Conservation (phyloP, 2,888 invertebrate species). For the Lepidochitona cinerea region DNA sequence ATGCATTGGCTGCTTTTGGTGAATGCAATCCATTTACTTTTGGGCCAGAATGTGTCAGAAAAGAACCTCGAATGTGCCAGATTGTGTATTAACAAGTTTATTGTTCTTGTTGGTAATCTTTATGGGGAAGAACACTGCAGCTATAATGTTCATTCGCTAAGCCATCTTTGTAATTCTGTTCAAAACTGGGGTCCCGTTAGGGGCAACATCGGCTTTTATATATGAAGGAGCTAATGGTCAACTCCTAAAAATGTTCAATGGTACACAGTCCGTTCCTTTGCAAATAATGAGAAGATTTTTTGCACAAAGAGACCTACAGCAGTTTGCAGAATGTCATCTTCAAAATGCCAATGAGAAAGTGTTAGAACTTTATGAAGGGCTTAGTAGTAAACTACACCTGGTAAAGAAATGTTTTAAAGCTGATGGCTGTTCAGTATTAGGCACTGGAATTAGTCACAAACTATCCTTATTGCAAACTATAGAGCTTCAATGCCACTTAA, state of each 20-base stretch:
- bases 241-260: background rate
- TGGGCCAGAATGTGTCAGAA: background rate
- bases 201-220: background rate
- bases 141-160: background rate
- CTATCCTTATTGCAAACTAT: too few relatives aligned
- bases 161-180: too few relatives aligned
- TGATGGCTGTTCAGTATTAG: background rate
- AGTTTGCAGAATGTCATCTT: background rate
- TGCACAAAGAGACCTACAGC: background rate
- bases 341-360: background rate
- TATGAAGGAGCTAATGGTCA: background rate
- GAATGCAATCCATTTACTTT: background rate
- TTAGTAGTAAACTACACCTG: background rate
- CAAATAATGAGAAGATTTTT: background rate
- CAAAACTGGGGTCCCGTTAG: background rate
- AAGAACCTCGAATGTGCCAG: background rate
- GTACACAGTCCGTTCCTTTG: background rate
- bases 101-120: background rate
- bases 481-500: too few relatives aligned
- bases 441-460: too few relatives aligned
- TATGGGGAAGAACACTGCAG: constrained; percentile 1
- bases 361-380: background rate
- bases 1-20: background rate
- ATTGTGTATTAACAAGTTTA: background rate
- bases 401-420: background rate